These are phyloP conservation scores for Grantiella picta DNA, from an alignment of 2,113 vertebrate species.

Conservation along the genomic window DNA sequence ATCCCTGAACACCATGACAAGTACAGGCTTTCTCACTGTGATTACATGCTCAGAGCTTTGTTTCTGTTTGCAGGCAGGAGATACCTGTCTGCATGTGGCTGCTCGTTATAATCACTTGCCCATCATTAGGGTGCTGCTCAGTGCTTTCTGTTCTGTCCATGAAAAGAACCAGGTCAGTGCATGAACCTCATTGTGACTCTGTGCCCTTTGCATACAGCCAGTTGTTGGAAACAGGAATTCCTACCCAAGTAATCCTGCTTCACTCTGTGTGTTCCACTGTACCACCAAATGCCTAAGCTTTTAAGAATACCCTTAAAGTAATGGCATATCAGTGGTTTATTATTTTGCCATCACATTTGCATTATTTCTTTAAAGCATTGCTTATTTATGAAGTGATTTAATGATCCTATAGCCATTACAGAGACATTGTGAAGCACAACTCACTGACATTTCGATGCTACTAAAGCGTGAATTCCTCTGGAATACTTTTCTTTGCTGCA, in stretches of 20 bases:
- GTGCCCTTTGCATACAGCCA: background rate
- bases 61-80: constrained; percentile 85
- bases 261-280: background rate
- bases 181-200: constrained; percentile 35
- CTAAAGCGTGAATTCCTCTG: background rate
- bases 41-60: constrained; percentile 60
- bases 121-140: constrained; percentile 89
- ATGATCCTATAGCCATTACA: background rate
- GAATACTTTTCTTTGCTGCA: background rate
- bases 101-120: constrained; percentile 93
- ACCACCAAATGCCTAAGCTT: background rate
- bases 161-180: constrained; percentile 94
- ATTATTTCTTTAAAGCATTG: constrained; percentile 12
- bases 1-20: background rate
- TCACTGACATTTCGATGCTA: background rate
- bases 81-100: constrained; percentile 92
- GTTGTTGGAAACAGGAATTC: background rate
- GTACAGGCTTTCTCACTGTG: background rate
- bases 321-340: background rate
- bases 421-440: background rate
- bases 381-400: background rate
- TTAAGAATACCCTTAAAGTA: background rate
- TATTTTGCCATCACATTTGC: constrained; percentile 19
- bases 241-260: background rate
- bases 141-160: constrained; percentile 93